These are phyloP conservation scores for Crocallis elinguaria DNA, from an alignment of 2,888 invertebrate genomes.

Conservation along the genomic window DNA sequence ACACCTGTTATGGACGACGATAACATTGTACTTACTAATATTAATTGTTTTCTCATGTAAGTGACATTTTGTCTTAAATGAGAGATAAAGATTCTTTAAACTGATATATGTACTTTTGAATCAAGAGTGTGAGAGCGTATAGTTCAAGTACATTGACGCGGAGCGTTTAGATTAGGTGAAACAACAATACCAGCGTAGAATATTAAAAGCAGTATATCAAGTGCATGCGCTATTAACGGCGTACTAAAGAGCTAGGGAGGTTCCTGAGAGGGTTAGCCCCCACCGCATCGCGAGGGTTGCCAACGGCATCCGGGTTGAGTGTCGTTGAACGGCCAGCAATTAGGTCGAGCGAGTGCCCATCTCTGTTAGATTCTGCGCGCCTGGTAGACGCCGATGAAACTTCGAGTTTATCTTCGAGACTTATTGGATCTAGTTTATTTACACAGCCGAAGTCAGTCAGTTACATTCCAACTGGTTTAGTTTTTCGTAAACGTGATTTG, in stretches of 20 bases:
- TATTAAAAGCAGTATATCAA: constrained; percentile 28
- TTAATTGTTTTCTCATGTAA: no score
- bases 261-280: constrained; percentile 42
- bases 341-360: constrained; percentile 69
- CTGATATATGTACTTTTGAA: no score
- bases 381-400: constrained; percentile 50
- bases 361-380: constrained; percentile 49
- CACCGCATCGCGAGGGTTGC: constrained; percentile 54
- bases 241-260: constrained; percentile 37
- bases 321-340: constrained; percentile 74
- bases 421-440: constrained; percentile 34
- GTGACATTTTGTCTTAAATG: no score
- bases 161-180: neutral
- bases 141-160: neutral
- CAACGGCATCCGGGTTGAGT: constrained; percentile 72
- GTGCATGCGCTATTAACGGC: constrained; percentile 51
- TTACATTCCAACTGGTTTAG: neutral
- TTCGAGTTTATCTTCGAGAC: constrained; percentile 41
- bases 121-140: neutral
- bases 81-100: no score
- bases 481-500: no score
- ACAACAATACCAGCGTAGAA: neutral
- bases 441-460: neutral
- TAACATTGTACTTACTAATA: no score
- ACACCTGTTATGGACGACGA: no score